phyloP scores from a whole-genome alignment of 2,888 invertebrate species.

The Bombylius major region DNA sequence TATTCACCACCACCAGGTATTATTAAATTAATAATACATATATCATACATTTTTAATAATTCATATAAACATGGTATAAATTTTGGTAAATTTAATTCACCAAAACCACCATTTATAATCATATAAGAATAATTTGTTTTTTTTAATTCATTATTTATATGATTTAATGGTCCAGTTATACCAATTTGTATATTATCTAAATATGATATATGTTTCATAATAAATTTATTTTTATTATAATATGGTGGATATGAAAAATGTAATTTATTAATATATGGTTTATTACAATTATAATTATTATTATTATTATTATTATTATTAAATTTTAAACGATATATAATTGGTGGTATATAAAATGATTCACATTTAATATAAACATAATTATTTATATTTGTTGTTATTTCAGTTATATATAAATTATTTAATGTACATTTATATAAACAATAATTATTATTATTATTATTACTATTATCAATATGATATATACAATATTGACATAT shows the following conservation, averaged over 20 bases:
- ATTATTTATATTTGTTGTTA: background rate
- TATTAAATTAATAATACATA: background rate
- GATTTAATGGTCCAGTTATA: too few species aligned
- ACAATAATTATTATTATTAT: background rate
- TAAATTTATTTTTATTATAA: too few species aligned
- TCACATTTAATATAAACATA: background rate
- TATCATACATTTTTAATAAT: background rate
- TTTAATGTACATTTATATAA: background rate
- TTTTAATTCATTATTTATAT: too few species aligned
- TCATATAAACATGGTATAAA: background rate
- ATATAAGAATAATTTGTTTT: background rate
- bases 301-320: too few species aligned
- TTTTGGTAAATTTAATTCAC: background rate
- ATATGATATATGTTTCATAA: too few species aligned
- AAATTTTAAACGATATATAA: background rate
- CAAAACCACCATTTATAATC: background rate
- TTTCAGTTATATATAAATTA: background rate
- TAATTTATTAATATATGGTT: too few species aligned
- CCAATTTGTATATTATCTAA: too few species aligned
- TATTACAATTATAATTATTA: background rate
- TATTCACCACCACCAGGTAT: background rate
- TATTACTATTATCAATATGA: background rate
- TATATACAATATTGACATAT: background rate
- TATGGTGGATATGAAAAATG: too few species aligned
- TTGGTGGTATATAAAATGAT: background rate